phyloP scores from a whole-genome alignment of 1,140 invertebrate genomes.

The Aricia agestis region DNA sequence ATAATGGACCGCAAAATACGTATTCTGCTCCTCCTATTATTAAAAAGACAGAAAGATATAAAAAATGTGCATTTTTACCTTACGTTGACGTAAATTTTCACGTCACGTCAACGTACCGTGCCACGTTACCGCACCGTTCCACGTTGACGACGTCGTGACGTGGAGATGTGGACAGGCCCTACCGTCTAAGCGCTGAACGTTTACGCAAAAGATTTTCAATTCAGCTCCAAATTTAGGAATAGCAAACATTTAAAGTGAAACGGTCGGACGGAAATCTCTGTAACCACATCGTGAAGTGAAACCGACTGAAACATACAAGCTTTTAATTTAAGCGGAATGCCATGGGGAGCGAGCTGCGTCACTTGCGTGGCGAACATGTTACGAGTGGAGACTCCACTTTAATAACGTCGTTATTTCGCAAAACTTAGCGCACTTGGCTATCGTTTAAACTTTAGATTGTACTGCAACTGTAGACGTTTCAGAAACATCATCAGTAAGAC shows the following conservation, averaged over 20 bases:
- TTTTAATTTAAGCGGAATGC: constrained; percentile 45
- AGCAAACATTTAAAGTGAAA: not conserved
- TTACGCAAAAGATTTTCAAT: not conserved
- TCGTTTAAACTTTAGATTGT: constrained; percentile 18
- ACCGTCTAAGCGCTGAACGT: not conserved
- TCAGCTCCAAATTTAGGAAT: not conserved
- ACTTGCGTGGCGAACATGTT: constrained; percentile 24
- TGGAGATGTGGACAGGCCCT: too few relatives aligned
- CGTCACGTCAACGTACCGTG: too few relatives aligned
- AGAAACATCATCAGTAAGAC: not conserved
- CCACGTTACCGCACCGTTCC: too few relatives aligned
- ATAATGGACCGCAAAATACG: too few relatives aligned
- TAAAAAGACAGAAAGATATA: too few relatives aligned
- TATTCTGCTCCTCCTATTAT: too few relatives aligned
- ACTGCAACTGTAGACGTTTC: not conserved
- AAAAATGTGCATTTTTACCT: too few relatives aligned
- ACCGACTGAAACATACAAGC: constrained; percentile 35
- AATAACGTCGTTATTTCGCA: constrained; percentile 20
- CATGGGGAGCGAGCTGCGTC: too few relatives aligned
- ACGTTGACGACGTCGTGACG: too few relatives aligned
- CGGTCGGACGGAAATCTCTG: not conserved
- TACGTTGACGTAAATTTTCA: too few relatives aligned
- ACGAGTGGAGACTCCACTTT: constrained; percentile 14
- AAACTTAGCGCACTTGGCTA: constrained; percentile 15
- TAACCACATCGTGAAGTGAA: constrained; percentile 25